These are phyloP conservation scores for Lypha dubia DNA, from an alignment of 2,888 invertebrate species.

Conservation along the genomic window DNA sequence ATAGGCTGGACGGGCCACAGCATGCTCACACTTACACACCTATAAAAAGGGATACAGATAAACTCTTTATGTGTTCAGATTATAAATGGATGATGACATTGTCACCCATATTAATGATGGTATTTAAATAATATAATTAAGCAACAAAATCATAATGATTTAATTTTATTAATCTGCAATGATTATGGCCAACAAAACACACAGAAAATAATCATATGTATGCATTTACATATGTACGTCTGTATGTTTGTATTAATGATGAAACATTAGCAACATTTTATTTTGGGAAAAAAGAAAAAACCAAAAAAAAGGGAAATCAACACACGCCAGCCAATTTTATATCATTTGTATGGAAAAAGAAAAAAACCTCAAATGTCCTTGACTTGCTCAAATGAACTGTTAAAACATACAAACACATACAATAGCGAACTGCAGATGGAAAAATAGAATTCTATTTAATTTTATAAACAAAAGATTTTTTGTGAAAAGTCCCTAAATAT, in stretches of 20 bases:
- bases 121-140: conserved; percentile 24
- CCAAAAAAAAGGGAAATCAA: background rate
- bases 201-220: too few relatives aligned
- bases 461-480: conserved; percentile 26
- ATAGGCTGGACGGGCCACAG: background rate
- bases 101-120: background rate
- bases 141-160: conserved; percentile 7
- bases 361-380: conserved; percentile 30
- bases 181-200: conserved; percentile 52
- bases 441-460: background rate
- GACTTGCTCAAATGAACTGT: conserved; percentile 6
- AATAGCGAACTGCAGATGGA: conserved; percentile 2
- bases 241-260: conserved; percentile 68
- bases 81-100: background rate
- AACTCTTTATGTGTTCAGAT: background rate
- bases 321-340: background rate
- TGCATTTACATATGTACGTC: too few relatives aligned
- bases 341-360: background rate
- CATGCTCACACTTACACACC: background rate
- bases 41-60: background rate
- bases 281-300: background rate
- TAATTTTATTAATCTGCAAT: conserved; percentile 58
- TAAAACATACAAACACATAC: conserved; percentile 1
- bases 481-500: background rate
- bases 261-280: conserved; percentile 52